These are phyloP conservation scores for Myodes glareolus DNA, from an alignment of 2,113 vertebrate genomes.

Conservation along the genomic window DNA sequence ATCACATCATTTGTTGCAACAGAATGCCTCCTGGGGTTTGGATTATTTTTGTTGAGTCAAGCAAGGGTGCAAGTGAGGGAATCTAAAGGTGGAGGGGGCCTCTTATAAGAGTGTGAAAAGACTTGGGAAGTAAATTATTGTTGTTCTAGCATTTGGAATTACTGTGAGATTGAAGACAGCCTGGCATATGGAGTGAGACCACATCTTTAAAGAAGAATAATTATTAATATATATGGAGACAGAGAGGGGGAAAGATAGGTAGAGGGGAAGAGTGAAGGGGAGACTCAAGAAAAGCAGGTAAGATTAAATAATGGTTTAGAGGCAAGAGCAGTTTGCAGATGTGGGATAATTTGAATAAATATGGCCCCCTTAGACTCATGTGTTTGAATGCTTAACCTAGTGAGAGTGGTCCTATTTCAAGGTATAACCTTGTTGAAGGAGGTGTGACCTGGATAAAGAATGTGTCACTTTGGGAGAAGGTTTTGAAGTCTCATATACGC, in stretches of 20 bases:
- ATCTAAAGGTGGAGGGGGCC: background rate
- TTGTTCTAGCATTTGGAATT: background rate
- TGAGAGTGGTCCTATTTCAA: background rate
- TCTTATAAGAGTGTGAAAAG: background rate
- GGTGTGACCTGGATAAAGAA: background rate
- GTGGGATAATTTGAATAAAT: background rate
- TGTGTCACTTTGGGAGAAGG: background rate
- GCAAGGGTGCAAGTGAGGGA: background rate
- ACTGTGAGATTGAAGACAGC: background rate
- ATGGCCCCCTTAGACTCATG: background rate
- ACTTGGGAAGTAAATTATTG: background rate
- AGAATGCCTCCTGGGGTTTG: background rate
- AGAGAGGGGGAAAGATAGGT: background rate
- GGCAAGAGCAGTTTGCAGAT: background rate
- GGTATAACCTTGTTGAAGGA: background rate
- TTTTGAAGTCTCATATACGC: background rate
- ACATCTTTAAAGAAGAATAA: background rate
- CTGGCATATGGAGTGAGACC: background rate
- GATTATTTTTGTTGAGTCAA: background rate
- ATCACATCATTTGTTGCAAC: background rate
- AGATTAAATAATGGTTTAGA: background rate
- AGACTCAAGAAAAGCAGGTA: background rate
- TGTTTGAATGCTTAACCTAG: background rate
- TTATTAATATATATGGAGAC: background rate
- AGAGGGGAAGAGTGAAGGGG: no score